These are phyloP conservation scores for Aphelinus atriplicis DNA, from an alignment of 1,140 invertebrate species.

Conservation along the genomic window DNA sequence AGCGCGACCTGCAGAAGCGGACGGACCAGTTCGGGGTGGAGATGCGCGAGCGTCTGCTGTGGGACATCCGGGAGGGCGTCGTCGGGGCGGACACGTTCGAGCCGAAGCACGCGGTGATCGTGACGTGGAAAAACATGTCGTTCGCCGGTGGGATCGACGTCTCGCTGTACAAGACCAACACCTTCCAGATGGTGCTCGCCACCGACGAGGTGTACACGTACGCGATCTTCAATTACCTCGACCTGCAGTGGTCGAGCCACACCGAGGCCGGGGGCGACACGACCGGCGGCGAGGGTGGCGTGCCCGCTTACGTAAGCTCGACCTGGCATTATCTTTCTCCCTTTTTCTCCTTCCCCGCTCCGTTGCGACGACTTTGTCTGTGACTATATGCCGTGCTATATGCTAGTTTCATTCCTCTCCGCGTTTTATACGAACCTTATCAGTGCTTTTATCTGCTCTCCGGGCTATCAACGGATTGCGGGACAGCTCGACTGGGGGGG, in stretches of 20 bases:
- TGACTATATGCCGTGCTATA: too few relatives aligned
- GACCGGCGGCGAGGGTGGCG: slow-evolving; percentile 85
- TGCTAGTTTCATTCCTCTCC: too few relatives aligned
- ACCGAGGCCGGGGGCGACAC: slow-evolving; percentile 92
- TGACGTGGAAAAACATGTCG: slow-evolving; percentile 97
- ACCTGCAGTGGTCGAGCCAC: slow-evolving; percentile 89
- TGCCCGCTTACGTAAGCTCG: slow-evolving; percentile 83
- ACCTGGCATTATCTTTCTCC: too few relatives aligned
- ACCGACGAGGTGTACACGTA: slow-evolving; percentile 96
- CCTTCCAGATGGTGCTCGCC: slow-evolving; percentile 91
- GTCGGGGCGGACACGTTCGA: slow-evolving; percentile 90
- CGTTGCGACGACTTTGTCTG: too few relatives aligned
- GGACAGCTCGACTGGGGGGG: too few relatives aligned
- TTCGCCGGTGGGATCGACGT: slow-evolving; percentile 89
- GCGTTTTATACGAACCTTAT: too few relatives aligned
- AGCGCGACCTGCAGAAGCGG: slow-evolving; percentile 76
- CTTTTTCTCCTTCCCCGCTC: too few relatives aligned
- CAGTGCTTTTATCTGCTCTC: too few relatives aligned
- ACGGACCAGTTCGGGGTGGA: slow-evolving; percentile 87
- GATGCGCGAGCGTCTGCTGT: slow-evolving; percentile 84
- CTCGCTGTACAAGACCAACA: slow-evolving; percentile 87
- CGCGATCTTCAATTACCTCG: slow-evolving; percentile 92
- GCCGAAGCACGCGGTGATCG: slow-evolving; percentile 88
- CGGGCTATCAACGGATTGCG: too few relatives aligned
- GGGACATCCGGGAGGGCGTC: slow-evolving; percentile 90